These are phyloP conservation scores for Nasua narica DNA, from an alignment of 2,797 vertebrate species.

Conservation along the genomic window DNA sequence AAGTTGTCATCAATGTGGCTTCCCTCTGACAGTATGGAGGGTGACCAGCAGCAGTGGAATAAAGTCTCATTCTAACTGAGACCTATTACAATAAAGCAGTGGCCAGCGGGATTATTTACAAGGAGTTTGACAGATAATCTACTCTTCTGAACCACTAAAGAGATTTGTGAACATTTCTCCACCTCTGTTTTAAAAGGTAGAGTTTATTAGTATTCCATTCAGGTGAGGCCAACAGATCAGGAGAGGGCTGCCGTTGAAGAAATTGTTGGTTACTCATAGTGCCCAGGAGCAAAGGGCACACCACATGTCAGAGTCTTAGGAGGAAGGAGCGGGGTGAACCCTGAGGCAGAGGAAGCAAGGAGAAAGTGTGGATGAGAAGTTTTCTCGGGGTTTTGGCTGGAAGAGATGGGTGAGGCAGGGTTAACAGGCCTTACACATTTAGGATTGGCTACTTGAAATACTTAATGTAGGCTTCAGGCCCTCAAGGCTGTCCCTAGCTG, in stretches of 20 bases:
- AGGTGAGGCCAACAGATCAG: neutral
- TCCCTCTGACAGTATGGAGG: neutral
- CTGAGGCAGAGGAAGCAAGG: neutral
- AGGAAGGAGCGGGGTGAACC: neutral
- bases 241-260: neutral
- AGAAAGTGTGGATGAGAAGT: rapidly evolving
- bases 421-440: neutral
- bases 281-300: neutral
- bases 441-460: neutral
- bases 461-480: too few relatives aligned
- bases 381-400: neutral
- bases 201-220: neutral
- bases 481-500: neutral
- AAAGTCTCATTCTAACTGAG: neutral
- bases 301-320: rapidly evolving
- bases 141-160: neutral
- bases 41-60: neutral
- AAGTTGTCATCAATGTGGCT: neutral
- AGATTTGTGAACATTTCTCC: neutral
- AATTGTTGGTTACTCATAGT: neutral
- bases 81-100: neutral
- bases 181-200: neutral
- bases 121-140: neutral
- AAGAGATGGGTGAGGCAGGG: neutral
- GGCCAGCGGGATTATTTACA: neutral